Conservation (phyloP, 2,888 invertebrate genomes). For the Ryuthela nishihirai region DNA sequence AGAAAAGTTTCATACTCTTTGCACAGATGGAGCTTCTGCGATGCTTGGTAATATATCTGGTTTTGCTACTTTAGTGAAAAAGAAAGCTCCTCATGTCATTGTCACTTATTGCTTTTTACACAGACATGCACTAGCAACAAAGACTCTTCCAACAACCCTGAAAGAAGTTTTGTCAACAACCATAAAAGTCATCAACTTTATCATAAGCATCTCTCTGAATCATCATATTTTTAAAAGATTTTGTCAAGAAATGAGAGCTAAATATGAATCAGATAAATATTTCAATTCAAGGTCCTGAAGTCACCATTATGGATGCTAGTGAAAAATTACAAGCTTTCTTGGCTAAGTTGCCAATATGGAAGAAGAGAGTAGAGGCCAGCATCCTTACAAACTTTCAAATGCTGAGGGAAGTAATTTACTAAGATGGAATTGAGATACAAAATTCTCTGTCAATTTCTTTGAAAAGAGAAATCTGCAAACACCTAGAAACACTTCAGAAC, state of each 20-base stretch:
- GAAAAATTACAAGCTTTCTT: no score
- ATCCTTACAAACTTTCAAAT: no score
- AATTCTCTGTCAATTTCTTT: no score
- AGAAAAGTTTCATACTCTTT: slow-evolving; percentile 8
- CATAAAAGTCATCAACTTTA: slow-evolving; percentile 19
- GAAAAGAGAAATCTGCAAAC: no score
- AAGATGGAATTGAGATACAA: no score
- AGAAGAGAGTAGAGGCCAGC: no score
- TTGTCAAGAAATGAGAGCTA: slow-evolving; percentile 12
- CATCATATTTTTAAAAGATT: slow-evolving; percentile 23
- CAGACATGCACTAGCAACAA: slow-evolving; percentile 21
- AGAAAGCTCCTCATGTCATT: slow-evolving; percentile 6
- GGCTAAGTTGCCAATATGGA: no score
- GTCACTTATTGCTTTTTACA: slow-evolving; percentile 16
- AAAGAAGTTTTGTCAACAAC: slow-evolving; percentile 22
- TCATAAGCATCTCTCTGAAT: slow-evolving; percentile 19
- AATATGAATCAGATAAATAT: no score
- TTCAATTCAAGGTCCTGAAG: no score
- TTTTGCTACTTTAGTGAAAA: slow-evolving; percentile 8
- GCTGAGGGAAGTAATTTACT: no score
- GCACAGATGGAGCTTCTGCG: slow-evolving; percentile 7
- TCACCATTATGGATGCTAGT: no score
- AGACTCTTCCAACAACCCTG: slow-evolving; percentile 22
- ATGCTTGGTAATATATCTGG: slow-evolving; percentile 11
- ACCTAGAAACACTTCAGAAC: slow-evolving; percentile 15